These are phyloP conservation scores for Nemotelus nigrinus DNA, from an alignment of 2,888 invertebrate genomes.

Conservation along the genomic window DNA sequence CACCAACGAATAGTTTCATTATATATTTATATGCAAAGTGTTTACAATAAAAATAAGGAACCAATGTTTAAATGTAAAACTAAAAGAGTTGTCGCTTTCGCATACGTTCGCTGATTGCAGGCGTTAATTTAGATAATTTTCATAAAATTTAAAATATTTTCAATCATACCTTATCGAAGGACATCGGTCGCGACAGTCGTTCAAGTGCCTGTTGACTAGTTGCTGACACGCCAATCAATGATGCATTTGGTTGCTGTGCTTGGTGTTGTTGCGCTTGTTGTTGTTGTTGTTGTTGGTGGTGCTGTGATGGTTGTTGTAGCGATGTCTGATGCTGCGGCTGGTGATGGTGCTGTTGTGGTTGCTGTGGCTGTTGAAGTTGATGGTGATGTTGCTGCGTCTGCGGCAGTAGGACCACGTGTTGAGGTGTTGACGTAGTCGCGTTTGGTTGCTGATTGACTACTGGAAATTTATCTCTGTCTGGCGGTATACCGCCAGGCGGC, in stretches of 20 bases:
- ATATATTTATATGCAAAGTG: too few species aligned
- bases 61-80: too few species aligned
- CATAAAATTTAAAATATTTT: too few species aligned
- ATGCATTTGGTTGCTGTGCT: slow-evolving; percentile 53
- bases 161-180: slow-evolving; percentile 76
- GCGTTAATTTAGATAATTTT: too few species aligned
- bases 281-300: slow-evolving; percentile 30
- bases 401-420: slow-evolving; percentile 37
- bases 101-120: too few species aligned
- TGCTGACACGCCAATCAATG: slow-evolving; percentile 55
- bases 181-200: slow-evolving; percentile 70
- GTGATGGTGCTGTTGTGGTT: slow-evolving; percentile 43
- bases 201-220: slow-evolving; percentile 60
- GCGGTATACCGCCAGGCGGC: slow-evolving; percentile 61
- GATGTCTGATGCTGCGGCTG: slow-evolving; percentile 29
- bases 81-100: too few species aligned
- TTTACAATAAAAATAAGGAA: too few species aligned
- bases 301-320: slow-evolving; percentile 48
- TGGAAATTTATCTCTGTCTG: slow-evolving; percentile 61
- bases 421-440: slow-evolving; percentile 51
- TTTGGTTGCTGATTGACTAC: slow-evolving; percentile 56
- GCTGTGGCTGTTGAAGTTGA: slow-evolving; percentile 51
- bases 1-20: too few species aligned
- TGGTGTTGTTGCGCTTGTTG: slow-evolving; percentile 9
- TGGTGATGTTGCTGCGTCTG: slow-evolving; percentile 12